Conservation (phyloP, 1,140 invertebrate genomes). For the Camponotus floridanus region DNA sequence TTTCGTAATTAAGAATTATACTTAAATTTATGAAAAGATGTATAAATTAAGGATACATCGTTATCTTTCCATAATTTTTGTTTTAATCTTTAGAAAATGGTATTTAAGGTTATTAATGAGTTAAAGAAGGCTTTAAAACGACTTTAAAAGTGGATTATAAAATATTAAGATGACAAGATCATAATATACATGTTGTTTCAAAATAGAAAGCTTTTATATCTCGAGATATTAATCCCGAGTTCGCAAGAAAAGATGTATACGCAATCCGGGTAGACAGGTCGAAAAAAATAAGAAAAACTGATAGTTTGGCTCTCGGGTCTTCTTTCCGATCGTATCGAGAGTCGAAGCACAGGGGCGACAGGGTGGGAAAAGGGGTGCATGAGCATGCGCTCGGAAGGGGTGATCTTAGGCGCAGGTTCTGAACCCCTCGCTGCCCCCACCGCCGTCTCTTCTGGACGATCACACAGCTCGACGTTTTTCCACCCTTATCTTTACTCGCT, state of each 20-base stretch:
- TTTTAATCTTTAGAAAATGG: constrained; percentile 18
- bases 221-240: constrained; percentile 10
- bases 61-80: not conserved
- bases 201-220: not conserved
- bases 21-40: not conserved
- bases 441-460: constrained; percentile 66
- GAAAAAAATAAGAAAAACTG: constrained; percentile 26
- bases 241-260: not conserved
- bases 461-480: constrained; percentile 81
- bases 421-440: constrained; percentile 77
- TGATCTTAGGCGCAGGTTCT: constrained; percentile 83
- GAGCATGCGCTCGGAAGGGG: constrained; percentile 81
- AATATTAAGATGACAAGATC: not conserved
- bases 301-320: constrained; percentile 68
- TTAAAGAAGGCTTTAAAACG: not conserved
- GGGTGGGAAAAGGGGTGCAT: constrained; percentile 74
- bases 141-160: not conserved
- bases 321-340: constrained; percentile 77
- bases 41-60: not conserved
- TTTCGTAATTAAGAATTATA: not conserved
- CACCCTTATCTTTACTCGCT: constrained; percentile 79
- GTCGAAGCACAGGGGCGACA: constrained; percentile 75
- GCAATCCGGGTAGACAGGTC: not conserved
- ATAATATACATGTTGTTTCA: not conserved
- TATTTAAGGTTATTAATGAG: not conserved